Evolutionary conservation across 1,140 invertebrate genomes (phyloP).

Genomic region (Phocides pigmalion): DNA sequence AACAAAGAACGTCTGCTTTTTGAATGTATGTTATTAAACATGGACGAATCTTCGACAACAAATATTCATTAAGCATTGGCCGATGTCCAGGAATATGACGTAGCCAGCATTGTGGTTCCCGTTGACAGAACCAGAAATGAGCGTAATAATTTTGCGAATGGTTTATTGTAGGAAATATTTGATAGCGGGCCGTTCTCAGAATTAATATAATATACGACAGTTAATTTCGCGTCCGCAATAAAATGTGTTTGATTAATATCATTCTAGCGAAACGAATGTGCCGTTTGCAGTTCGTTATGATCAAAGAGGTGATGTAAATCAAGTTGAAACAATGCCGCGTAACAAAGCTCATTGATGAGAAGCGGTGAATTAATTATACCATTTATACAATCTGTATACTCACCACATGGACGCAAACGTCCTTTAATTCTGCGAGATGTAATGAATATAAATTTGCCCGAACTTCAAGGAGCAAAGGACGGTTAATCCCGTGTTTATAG

Average conservation of each 20-base stretch:
- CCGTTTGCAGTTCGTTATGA: conserved; percentile 60
- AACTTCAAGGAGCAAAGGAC: conserved; percentile 19
- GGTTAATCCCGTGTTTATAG: conserved; percentile 14
- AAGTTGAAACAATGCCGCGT: conserved; percentile 61
- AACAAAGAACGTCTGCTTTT: conserved; percentile 27
- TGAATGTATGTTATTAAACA: conserved; percentile 8
- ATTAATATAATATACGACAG: conserved; percentile 69
- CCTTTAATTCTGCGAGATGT: conserved; percentile 19
- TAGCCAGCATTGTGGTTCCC: conserved; percentile 53
- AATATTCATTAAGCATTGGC: conserved; percentile 69
- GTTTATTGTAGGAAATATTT: conserved; percentile 80
- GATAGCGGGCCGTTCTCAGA: conserved; percentile 74
- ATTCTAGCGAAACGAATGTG: conserved; percentile 72
- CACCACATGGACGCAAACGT: background rate
- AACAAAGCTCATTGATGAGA: conserved; percentile 57
- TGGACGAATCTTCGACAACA: conserved; percentile 43
- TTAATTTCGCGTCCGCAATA: conserved; percentile 76
- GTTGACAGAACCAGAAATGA: conserved; percentile 57
- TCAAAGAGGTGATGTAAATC: conserved; percentile 70
- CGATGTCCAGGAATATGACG: conserved; percentile 63
- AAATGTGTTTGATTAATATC: conserved; percentile 78
- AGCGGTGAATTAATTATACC: conserved; percentile 51
- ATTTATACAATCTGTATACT: conserved; percentile 8
- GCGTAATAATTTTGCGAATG: conserved; percentile 58
- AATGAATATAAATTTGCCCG: conserved; percentile 29